Base-by-base conservation (phyloP, 2,113 vertebrate genomes). In the Marcusenius ussheri region DNA sequence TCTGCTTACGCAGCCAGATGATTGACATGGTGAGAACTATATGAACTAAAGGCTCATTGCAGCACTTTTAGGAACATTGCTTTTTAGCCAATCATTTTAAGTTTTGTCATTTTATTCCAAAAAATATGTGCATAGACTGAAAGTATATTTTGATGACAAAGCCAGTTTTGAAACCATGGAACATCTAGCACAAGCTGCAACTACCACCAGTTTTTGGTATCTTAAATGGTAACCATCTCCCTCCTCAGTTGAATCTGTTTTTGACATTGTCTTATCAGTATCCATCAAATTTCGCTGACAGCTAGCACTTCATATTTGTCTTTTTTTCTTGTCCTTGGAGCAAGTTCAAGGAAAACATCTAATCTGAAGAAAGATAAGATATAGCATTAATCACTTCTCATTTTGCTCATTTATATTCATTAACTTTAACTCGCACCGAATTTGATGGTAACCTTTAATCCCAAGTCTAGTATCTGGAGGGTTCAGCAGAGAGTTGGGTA, bases 341-440 rank as follows among this genome's bases (percentile, higher is more conserved):
- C 31, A 90, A 74, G 89, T 90, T 88, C 85, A 90, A 88, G 84
- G 89, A 88, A 90, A 87, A 77, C 47, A 53, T 90, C 31, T 90
- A 50, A 80, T 88, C 85, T 90, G 50, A 77, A 50, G 15, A 88
- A 58, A 80, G 89, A 87, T 90, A 87, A 90, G 83, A 87, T 90
- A 77, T 31, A 90, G 70, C 53, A 87, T 74, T 53, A 62, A 88
- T 88, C 84, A 80, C 42, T 42, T 74, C 47, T 90, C 58, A 74
- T 90, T 87, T 50, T 51, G 46, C 62, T 90, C 89, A 87, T 87
- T 77, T 49, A 90, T 90, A 90, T 90, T 88, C 89, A 90, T 90
- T 88, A 87, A 53, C 89, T 90, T 90, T 70, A 86, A 51, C 56
- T 90, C 77, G 35, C 66, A 56, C 62, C 47, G 51, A 87, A 77